Evolutionary conservation across 2,113 vertebrate genomes (phyloP).

Genomic region (Fulmarus glacialis): DNA sequence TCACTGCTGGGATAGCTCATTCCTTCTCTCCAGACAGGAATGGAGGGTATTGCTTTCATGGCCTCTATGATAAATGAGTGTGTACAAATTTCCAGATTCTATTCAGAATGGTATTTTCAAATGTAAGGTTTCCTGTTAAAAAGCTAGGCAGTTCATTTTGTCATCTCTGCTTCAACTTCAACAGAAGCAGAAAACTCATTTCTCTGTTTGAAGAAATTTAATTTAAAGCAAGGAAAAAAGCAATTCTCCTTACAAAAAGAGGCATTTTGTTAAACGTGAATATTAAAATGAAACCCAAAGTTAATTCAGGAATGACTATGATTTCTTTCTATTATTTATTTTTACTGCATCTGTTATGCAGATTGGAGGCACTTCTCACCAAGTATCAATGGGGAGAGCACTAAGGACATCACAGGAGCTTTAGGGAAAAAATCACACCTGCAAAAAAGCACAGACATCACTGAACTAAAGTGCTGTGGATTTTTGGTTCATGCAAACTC

Average conservation of each 20-base stretch:
- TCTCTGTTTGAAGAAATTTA: conserved; percentile 12
- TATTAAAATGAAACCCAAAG: not conserved
- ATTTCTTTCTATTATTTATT: conserved; percentile 3
- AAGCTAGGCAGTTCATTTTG: conserved; percentile 33
- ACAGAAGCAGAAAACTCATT: conserved; percentile 32
- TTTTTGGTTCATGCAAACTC: not conserved
- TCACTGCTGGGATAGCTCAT: not conserved
- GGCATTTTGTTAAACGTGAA: not conserved
- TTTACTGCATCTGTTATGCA: not conserved
- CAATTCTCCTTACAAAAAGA: not conserved
- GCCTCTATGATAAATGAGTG: not conserved
- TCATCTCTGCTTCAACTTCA: conserved; percentile 10
- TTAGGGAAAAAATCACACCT: not conserved
- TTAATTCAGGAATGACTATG: not conserved
- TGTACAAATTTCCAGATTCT: not conserved
- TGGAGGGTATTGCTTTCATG: not conserved
- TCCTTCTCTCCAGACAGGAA: not conserved
- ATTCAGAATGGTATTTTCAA: conserved; percentile 26
- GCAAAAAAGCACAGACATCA: not conserved
- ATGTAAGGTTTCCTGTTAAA: conserved; percentile 11
- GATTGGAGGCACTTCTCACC: not conserved
- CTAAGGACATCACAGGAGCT: not conserved
- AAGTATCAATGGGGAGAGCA: not conserved
- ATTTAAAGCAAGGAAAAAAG: conserved; percentile 48
- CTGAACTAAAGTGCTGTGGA: not conserved